Conservation (phyloP, 92 coral and sea anemone species). For the Epizoanthus rinbou region DNA sequence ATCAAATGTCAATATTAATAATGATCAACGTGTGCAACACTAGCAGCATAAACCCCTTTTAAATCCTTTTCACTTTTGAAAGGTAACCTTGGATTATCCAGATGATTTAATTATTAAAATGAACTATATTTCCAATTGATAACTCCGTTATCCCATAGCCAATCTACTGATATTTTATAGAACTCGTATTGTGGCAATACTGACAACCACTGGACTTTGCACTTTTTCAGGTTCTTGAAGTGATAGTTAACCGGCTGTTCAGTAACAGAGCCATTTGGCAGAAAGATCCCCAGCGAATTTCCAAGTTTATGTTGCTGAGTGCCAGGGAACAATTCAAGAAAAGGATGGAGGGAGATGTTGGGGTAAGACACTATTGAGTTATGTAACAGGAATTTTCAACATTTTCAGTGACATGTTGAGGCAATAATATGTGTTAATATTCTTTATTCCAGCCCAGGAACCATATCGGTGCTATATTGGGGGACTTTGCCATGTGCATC, state of each 20-base stretch:
- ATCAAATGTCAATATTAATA: too few species aligned
- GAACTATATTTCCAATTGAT: too few species aligned
- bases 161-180: too few species aligned
- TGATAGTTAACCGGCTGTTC: slow-evolving; percentile 81
- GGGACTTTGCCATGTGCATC: slow-evolving; percentile 96
- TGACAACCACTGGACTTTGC: neutral
- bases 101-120: too few species aligned
- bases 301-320: slow-evolving; percentile 81
- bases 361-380: neutral
- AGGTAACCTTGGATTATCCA: too few species aligned
- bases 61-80: too few species aligned
- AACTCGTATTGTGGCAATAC: too few species aligned
- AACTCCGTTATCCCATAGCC: too few species aligned
- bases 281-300: slow-evolving; percentile 81
- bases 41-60: too few species aligned
- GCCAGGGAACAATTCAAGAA: slow-evolving; percentile 88
- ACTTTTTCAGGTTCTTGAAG: slow-evolving; percentile 70
- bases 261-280: slow-evolving; percentile 85
- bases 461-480: slow-evolving; percentile 80
- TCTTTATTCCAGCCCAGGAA: slow-evolving; percentile 66
- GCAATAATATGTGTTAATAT: neutral
- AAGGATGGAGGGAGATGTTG: slow-evolving; percentile 56
- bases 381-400: neutral
- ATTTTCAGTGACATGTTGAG: neutral
- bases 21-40: too few species aligned